phyloP scores from a whole-genome alignment of 2,113 vertebrate genomes.

The Dendropsophus ebraccatus region DNA sequence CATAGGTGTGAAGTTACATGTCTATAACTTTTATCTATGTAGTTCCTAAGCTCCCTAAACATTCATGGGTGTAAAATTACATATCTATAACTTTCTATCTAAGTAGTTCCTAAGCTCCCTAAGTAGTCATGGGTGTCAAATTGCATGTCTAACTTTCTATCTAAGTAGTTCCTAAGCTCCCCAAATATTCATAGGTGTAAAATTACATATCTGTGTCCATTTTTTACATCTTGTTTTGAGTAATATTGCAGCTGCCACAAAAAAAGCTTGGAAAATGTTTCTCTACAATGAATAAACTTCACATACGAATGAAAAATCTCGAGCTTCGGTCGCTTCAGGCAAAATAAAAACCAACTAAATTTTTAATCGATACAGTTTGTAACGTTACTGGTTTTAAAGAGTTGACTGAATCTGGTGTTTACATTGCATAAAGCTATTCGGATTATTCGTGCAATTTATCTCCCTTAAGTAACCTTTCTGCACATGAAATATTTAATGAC shows the following conservation, averaged over 20 bases:
- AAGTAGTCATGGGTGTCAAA: no score
- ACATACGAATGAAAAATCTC: background rate
- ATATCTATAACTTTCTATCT: no score
- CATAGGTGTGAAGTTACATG: no score
- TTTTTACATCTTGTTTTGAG: background rate
- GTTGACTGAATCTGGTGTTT: no score
- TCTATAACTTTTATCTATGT: no score
- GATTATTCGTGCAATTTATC: background rate
- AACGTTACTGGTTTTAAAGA: background rate
- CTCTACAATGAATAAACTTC: background rate
- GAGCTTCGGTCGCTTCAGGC: background rate
- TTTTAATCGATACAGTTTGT: background rate
- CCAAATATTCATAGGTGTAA: background rate
- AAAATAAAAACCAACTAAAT: background rate
- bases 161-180: background rate
- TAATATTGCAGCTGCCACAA: background rate
- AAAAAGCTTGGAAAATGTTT: background rate
- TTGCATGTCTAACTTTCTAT: no score
- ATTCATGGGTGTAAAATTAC: background rate
- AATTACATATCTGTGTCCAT: background rate
- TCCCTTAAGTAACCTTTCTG: background rate
- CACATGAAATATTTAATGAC: constrained; percentile 14
- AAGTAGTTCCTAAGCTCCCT: no score
- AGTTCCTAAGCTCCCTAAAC: background rate
- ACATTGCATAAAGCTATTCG: background rate